phyloP scores from a whole-genome alignment of 2,113 vertebrate genomes.

The Peromyscus polionotus region DNA sequence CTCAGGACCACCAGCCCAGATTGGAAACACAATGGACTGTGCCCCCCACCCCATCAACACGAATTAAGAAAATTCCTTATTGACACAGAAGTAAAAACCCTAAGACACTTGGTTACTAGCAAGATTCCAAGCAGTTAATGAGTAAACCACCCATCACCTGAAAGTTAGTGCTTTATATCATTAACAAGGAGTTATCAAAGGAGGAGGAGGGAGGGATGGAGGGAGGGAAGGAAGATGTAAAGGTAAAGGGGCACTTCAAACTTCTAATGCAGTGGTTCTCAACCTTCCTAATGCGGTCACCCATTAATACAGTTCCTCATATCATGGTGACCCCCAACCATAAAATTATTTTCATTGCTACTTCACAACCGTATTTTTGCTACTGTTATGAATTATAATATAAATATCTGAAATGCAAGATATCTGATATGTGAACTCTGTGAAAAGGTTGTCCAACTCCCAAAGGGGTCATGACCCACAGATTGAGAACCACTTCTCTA shows the following conservation, averaged over 20 bases:
- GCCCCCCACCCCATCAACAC: neutral
- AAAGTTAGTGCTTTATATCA: neutral
- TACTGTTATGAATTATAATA: neutral
- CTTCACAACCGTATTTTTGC: neutral
- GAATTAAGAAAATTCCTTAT: neutral
- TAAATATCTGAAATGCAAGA: neutral
- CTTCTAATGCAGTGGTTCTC: neutral
- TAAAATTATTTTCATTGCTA: neutral
- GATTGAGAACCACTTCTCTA: neutral
- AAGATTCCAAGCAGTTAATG: slow-evolving; percentile 20
- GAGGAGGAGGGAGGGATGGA: neutral
- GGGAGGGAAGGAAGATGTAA: neutral
- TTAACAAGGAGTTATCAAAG: neutral
- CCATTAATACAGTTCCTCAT: no score
- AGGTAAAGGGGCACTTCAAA: neutral
- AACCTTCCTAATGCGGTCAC: neutral
- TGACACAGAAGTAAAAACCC: neutral
- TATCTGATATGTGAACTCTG: neutral
- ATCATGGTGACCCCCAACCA: no score
- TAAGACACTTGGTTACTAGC: neutral
- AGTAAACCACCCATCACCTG: neutral
- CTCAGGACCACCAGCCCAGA: neutral
- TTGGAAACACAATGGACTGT: neutral
- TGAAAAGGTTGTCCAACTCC: no score
- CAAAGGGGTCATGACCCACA: neutral